Evolutionary conservation across 2,797 vertebrate species (phyloP), one percentile per base, ranked within the genome.

Genomic region (Anguilla marmorata): DNA sequence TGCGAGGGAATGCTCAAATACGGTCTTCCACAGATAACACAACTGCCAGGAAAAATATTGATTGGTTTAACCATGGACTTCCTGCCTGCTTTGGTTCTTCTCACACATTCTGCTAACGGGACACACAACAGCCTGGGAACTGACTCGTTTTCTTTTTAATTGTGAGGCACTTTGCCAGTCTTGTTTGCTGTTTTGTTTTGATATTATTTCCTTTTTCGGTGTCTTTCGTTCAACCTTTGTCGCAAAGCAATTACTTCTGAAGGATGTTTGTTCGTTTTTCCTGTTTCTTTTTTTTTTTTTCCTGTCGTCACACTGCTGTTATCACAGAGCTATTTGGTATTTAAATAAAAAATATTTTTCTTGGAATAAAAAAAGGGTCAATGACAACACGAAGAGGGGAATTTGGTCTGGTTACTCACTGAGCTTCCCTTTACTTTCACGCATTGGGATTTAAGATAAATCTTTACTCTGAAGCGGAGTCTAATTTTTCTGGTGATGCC

Each of bases 331-430:
- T 87, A 92, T 92, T 95, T 93, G 90, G 92, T 95, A 94, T 96
- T 96, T 93, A 96, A 95, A 92, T 93, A 90, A 92, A 92, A 96
- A 95, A 94, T 93, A 93, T 95, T 95, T 93, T 95, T 95, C 91
- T 93, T 93, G 87, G 92, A 93, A 94, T 56, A 93, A 95, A 94
- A 92, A 94, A 91, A 92, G 74, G 91, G 91, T 90, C 86, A 90
- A 92, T 90, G 89, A 91, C 94, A 95, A 94, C 91, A 94, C 91
- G 91, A 90, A 91, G 92, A 90, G 90, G 86, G 93, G 94, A 96
- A 91, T 91, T 94, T 88, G 93, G 91, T 87, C 89, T 83, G 54
- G 91, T 93, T 93, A 87, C 92, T 90, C 87, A 66, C 87, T 86
- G 89, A 89, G 80, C 45, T 86, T 86, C 83, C 84, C 85, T 48